Evolutionary conservation across 92 coral and sea anemone genomes (phyloP).

Genomic region (Actinernus sp.): DNA sequence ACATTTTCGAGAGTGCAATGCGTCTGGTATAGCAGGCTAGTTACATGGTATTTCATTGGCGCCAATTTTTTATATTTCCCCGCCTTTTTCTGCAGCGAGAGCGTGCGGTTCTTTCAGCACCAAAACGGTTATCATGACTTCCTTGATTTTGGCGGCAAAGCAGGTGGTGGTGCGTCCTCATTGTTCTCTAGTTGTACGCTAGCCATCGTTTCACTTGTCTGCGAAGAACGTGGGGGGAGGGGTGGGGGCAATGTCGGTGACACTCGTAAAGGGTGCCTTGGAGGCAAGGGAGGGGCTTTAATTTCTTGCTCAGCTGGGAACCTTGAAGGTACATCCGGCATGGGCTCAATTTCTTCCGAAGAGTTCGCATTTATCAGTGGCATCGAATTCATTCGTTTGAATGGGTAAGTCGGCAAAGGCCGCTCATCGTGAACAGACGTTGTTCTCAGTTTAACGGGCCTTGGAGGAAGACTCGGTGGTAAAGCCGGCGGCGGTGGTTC

Average conservation of each 20-base stretch:
- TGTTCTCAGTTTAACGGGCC: constrained; percentile 70
- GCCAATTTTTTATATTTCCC: too few relatives aligned
- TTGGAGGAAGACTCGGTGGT: constrained; percentile 82
- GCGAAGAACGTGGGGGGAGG: constrained; percentile 75
- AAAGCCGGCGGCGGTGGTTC: constrained; percentile 45
- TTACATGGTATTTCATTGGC: too few relatives aligned
- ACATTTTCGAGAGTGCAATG: too few relatives aligned
- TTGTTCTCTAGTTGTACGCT: too few relatives aligned
- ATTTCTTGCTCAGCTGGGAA: constrained; percentile 19
- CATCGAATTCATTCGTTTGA: constrained; percentile 56
- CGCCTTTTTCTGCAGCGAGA: too few relatives aligned
- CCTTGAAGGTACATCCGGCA: constrained; percentile 17
- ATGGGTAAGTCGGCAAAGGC: constrained; percentile 17
- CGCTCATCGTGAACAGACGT: constrained; percentile 60
- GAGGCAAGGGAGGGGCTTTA: constrained; percentile 80
- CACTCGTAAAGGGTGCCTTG: constrained; percentile 57
- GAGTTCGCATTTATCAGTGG: constrained; percentile 20
- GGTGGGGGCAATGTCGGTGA: constrained; percentile 66
- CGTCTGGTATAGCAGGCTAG: too few relatives aligned
- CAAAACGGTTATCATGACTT: too few relatives aligned
- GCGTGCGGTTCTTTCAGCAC: too few relatives aligned
- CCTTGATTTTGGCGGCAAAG: too few relatives aligned
- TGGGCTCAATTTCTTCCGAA: constrained; percentile 9
- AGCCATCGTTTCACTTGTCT: constrained; percentile 14
- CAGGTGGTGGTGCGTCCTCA: too few relatives aligned